Base-by-base conservation (phyloP, 2,797 vertebrate genomes). In the Mastacembelus armatus region DNA sequence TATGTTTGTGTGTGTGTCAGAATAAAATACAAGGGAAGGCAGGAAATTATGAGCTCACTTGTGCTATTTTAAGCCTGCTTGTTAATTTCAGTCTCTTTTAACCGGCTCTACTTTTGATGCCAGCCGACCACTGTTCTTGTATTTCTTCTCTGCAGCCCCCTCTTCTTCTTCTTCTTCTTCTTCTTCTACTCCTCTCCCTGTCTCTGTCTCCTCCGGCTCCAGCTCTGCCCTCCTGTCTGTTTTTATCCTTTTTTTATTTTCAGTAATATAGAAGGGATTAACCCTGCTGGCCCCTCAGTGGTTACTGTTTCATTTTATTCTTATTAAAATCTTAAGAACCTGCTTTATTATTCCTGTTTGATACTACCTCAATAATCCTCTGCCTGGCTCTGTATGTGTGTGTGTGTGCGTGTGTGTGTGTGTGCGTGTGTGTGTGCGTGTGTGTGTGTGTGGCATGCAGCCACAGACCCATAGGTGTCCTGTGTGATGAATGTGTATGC, bases 191-290 rank as follows among this genome's bases (percentile, higher is more conserved):
- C 51, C 62, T 71, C 52, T 47, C 26, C 29, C 40, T 35, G 59
- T 51, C 62, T 56, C 43, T 38, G 22, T 11, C 30, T 81, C 66
- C 90, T 88, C 87, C 86, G 71, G 85, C 92, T 88, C 75, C 88
- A 77, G 91, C 80, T 93, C 93, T 93, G 93, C 92, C 92, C 92
- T 89, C 85, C 91, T 88, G 86, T 93, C 82, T 93, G 86, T 90
- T 91, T 91, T 88, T 84, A 85, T 95, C 91, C 93, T 91, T 94
- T 89, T 91, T 93, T 92, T 94, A 93, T 95, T 93, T 94, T 95
- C 94, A 94, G 96, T 96, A 98, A 99, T 98, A 99, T 99, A 96
- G 97, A 95, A 93, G 94, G 97, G 97, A 98, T 99, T 99, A 99
- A 96, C 95, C 96, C 94, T 85, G 92, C 92, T 92, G 95, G 94